Percentiles rank a stretch among this genome's conserved stretches.
Evolutionary conservation across 2,113 vertebrate genomes (phyloP).

Genomic region (Promerops cafer): DNA sequence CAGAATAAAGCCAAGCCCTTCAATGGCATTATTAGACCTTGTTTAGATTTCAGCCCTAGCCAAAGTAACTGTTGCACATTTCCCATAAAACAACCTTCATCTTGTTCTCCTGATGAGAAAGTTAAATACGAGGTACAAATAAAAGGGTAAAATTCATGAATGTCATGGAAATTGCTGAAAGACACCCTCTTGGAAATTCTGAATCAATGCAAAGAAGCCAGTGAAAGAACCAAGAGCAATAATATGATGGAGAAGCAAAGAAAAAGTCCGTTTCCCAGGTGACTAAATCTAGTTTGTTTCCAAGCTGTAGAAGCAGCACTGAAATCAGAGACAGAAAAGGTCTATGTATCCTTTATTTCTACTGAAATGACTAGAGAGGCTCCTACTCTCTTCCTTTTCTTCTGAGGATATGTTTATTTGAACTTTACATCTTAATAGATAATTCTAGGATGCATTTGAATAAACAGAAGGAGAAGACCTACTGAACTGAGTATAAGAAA

Average conservation of each 20-base stretch:
- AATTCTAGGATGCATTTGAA: not conserved
- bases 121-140: not conserved
- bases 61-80: not conserved
- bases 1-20: not conserved
- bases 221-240: not conserved
- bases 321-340: not conserved
- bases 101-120: not conserved
- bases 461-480: not conserved
- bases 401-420: not conserved
- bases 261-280: not conserved
- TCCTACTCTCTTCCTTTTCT: not conserved
- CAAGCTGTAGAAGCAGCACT: not conserved
- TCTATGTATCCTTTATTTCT: accelerated
- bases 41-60: not conserved
- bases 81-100: not conserved
- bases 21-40: not conserved
- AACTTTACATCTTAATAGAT: not conserved
- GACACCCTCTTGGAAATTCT: not conserved
- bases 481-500: not conserved
- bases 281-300: not conserved
- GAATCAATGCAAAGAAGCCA: not conserved
- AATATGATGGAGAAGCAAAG: not conserved
- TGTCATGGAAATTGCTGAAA: not conserved
- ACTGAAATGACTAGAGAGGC: not conserved
- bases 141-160: not conserved